A percentile compares a stretch with the other conserved stretches of the same genome.
Evolutionary conservation across 37 sponge, comb jelly and placozoan species (phyloP).

Genomic region (Spongilla lacustris): DNA sequence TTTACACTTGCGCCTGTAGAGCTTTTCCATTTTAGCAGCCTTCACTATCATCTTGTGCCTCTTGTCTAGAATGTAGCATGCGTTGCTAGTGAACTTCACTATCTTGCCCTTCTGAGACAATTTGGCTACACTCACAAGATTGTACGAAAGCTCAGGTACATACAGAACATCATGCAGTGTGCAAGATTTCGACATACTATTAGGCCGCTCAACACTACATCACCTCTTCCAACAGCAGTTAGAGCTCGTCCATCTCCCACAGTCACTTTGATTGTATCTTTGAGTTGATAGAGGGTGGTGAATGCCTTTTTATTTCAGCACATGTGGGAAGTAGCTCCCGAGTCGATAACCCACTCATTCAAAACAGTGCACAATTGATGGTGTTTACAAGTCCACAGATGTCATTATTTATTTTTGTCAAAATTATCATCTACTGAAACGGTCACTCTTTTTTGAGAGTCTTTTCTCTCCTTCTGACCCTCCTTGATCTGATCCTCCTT

Average conservation of each 20-base stretch:
- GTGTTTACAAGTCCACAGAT: background rate
- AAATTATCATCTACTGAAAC: constrained; percentile 18
- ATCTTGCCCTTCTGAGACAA: constrained; percentile 36
- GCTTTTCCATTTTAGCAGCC: constrained; percentile 46
- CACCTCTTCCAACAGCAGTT: constrained; percentile 15
- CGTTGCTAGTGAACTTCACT: constrained; percentile 27
- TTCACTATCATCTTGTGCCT: constrained; percentile 26
- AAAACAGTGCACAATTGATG: background rate
- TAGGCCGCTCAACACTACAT: constrained; percentile 13
- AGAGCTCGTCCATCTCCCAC: constrained; percentile 56
- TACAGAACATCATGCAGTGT: constrained; percentile 45
- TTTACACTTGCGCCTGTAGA: constrained; percentile 35
- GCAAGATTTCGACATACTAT: constrained; percentile 44
- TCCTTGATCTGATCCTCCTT: constrained; percentile 10
- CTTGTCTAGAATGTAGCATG: constrained; percentile 33
- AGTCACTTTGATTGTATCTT: constrained; percentile 27
- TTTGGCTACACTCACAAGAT: constrained; percentile 58
- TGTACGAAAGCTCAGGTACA: constrained; percentile 51
- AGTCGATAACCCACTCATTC: constrained; percentile 44
- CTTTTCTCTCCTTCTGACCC: background rate
- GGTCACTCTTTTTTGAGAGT: constrained; percentile 3
- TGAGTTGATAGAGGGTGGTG: constrained; percentile 15
- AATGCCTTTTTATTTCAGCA: constrained; percentile 26
- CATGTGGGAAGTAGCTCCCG: constrained; percentile 43
- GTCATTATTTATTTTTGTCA: constrained; percentile 32